Evolutionary conservation across 2,888 invertebrate species (phyloP), one percentile per base, ranked within the genome.

Genomic region (Chromoteleia sp.): DNA sequence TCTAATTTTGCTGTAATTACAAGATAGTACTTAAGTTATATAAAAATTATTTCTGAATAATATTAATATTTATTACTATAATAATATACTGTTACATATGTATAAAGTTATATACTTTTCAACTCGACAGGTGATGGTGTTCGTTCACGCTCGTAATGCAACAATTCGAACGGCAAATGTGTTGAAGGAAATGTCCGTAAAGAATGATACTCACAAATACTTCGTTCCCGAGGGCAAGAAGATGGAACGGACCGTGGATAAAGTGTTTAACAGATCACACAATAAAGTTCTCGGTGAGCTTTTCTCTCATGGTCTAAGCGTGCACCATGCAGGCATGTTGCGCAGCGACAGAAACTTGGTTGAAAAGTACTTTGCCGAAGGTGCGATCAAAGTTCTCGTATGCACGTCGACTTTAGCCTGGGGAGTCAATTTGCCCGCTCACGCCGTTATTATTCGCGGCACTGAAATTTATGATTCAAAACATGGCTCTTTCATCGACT

Each of bases 361-460:
- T 0, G 99, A 99, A 92, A 96, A 96, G 90, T 96, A 96, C 87
- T 99, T 99, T 90, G 92, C 95, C 0, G 96, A 96, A 71, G 99
- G 99, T 0, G 94, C 95, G 82, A 95, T 98, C 77, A 97, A 96
- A 89, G 98, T 97, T 0, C 93, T 99, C 0, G 97, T 98, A 6
- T 99, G 99, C 90, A 99, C 99, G 0, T 97, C 99, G 0, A 99
- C 99, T 0, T 93, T 99, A 29, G 99, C 99, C 21, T 99, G 99
- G 99, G 99, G 99, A 85, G 99, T 99, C 3, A 99, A 99, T 93
- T 93, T 99, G 83, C 99, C 99, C 0, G 99, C 99, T 0, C 99
- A 99, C 91, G 99, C 98, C 29, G 99, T 99, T 82, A 95, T 99
- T 56, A 98, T 98, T 83, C 95, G 97, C 92, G 98, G 98, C 25